phyloP scores from a whole-genome alignment of 1,140 invertebrate species.

The Magallana angulata region DNA sequence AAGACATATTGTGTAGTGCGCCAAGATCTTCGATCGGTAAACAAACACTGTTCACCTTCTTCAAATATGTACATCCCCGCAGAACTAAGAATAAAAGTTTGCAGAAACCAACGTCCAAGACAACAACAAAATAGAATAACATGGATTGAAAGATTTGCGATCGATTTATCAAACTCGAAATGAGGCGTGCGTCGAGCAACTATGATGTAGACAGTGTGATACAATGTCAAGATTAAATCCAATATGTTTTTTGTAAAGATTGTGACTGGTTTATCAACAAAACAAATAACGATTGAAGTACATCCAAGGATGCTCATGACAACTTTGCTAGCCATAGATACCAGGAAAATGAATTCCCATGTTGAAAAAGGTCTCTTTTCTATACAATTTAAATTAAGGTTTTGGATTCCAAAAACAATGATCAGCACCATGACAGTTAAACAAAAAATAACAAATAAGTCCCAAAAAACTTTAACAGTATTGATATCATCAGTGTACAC shows the following conservation, averaged over 20 bases:
- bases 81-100: background rate
- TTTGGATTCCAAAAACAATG: background rate
- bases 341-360: background rate
- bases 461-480: background rate
- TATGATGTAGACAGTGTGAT: background rate
- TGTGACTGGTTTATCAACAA: background rate
- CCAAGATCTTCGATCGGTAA: background rate
- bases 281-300: background rate
- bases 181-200: background rate
- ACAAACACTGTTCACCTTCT: background rate
- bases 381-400: background rate
- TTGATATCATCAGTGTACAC: background rate
- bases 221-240: background rate
- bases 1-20: background rate
- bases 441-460: background rate
- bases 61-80: background rate
- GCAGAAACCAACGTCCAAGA: background rate
- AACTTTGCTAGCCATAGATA: background rate
- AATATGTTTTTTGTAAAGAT: conserved; percentile 1
- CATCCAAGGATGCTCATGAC: background rate
- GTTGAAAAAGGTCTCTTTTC: background rate
- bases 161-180: background rate
- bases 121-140: background rate
- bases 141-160: background rate
- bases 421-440: background rate